Base-by-base conservation (phyloP, 2,888 invertebrate species). In the Epinotia nisella region DNA sequence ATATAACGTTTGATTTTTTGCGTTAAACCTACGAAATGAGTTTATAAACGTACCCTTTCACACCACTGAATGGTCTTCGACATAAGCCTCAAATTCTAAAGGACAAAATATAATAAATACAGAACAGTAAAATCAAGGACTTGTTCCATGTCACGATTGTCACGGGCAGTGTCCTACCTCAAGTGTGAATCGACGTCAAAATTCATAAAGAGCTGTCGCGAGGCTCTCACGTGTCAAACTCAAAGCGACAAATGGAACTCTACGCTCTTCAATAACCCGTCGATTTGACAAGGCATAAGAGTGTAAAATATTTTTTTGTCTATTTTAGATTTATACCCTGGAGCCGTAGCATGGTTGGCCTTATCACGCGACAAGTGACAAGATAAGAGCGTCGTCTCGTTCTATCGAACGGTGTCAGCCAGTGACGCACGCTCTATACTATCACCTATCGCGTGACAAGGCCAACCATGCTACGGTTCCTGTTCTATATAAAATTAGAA, bases 151-250 rank as follows among this genome's bases (percentile, higher is more conserved):
- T 56, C 66, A 66, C 66, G 39, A 55, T 4, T 66, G 66, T 56
- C 66, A 66, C 66, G 39, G 66, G 24, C 66, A 66, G 19, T 15
- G 65, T 56, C 39, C 66, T n/a, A 35, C 19, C 19, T 66, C 41
- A 24, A 66, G 66, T 24, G 66, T n/a, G 39, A 39, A 66, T 66
- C 55, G 66, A 56, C 55, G 41, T 66, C 55, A 41, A 66, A n/a
- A 56, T 39, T 65, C 15, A 65, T 39, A 66, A 56, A 66, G 55
- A 66, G 66, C 55, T 21, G 55, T 24, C 41, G 55, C n/a, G 66
- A 65, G 65, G 24, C 19, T 35, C 39, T 65, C 53, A 21, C n/a
- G 15, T 41, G 66, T 66, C 66, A 55, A 39, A 56, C 10, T 39
- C 21, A 65, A 39, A 55, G 21, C 21, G 55, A 21, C 11, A 56